A percentile compares a stretch with the other conserved stretches of the same genome.
phyloP scores from a whole-genome alignment of 37 sponge, comb jelly and placozoan genomes.

The Ephydatia muelleri region DNA sequence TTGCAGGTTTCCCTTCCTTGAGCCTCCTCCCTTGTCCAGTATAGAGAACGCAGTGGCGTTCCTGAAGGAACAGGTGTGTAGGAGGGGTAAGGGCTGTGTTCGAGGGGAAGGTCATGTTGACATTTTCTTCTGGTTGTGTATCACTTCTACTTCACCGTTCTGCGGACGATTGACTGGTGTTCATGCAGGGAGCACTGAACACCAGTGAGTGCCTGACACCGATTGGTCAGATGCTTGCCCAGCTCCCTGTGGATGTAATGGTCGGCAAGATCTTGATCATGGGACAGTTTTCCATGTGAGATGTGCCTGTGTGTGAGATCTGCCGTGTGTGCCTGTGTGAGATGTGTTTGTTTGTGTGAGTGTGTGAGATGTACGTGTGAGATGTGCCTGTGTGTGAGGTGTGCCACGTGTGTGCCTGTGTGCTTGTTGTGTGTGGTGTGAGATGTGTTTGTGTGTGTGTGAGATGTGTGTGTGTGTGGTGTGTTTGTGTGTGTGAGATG shows the following conservation, averaged over 20 bases:
- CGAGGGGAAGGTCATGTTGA: not conserved
- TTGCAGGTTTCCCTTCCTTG: conserved; percentile 82
- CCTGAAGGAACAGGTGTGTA: conserved; percentile 74
- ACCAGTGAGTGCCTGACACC: conserved; percentile 64
- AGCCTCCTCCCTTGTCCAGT: conserved; percentile 68
- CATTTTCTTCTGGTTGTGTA: not conserved
- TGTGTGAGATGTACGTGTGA: too few relatives aligned
- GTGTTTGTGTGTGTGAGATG: too few relatives aligned
- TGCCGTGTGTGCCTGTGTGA: too few relatives aligned
- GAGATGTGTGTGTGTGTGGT: too few relatives aligned
- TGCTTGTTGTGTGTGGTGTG: too few relatives aligned
- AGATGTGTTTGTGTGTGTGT: too few relatives aligned
- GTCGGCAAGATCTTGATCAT: conserved; percentile 94
- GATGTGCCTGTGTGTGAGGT: too few relatives aligned
- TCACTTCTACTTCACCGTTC: not conserved
- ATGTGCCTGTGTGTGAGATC: not conserved
- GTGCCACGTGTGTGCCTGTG: too few relatives aligned
- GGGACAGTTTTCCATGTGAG: conserved; percentile 83
- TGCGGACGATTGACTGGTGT: not conserved
- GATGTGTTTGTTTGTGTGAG: not conserved
- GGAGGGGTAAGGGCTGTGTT: not conserved
- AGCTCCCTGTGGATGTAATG: conserved; percentile 92
- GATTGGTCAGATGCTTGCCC: conserved; percentile 86
- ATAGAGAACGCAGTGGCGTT: conserved; percentile 71
- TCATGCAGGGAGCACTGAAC: conserved; percentile 64